Base-by-base conservation (phyloP, 2,888 invertebrate genomes). In the Exocentrus adspersus region DNA sequence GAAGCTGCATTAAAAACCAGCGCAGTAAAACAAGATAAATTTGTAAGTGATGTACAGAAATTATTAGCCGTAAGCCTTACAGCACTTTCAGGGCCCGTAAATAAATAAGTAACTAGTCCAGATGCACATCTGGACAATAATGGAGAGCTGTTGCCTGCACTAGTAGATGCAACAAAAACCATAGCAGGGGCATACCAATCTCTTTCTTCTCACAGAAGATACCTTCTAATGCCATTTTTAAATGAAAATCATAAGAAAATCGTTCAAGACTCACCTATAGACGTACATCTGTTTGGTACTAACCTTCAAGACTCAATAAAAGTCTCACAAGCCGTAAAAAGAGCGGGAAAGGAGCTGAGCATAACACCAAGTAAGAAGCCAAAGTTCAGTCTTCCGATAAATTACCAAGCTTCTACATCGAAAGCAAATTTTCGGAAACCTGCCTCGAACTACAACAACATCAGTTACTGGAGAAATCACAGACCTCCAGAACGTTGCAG, bases 131-230 rank as follows among this genome's bases (percentile, higher is more conserved):
- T 52, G 3, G 14, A 52, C 17, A 52, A 12, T 9, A 37, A 28
- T 9, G n/a, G n/a, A 30, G 52, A 52, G 7, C 28, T 52, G 6
- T 52, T 52, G 9, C 52, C 52, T 17, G 7, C 10, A 28, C 30
- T 7, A 52, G 16, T 52, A 17, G 52, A 52, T 37, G 28, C 32
- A 2, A 6, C 52, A 17, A 52, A 52, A 32, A 32, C 10, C 28
- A 17, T 24, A 37, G 30, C 52, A 19, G 10, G 28, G 9, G 32
- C 32, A 1, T 30, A 52, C 1, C 52, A 24, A 37, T 37, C 37
- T n/a, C 7, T 37, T 9, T 52, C 52, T 7, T 37, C 32, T 32
- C 28, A 52, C 37, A 52, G 52, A 16, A 52, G 52, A 24, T 52
- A 32, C 32, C 16, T 28, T 1, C 9, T 28, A 12, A 37, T 37